Evolutionary conservation across 2,888 invertebrate genomes (phyloP).

Genomic region (Sceliomorpha sp.): DNA sequence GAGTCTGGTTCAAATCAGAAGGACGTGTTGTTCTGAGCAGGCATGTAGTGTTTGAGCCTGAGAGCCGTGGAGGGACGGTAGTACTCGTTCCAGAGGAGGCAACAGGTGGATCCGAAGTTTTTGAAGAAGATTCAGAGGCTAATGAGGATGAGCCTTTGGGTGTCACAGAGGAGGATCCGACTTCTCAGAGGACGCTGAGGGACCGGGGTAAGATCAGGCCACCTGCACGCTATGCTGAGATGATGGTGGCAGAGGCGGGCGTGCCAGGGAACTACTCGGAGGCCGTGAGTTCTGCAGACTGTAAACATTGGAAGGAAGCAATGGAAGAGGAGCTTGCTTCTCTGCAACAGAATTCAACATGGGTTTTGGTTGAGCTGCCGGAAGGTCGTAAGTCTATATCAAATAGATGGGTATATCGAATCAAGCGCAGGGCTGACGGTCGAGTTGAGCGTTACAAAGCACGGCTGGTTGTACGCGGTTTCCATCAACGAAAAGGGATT

Average conservation of each 20-base stretch:
- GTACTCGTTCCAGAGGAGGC: no score
- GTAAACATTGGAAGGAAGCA: conserved; percentile 18
- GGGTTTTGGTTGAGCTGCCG: conserved; percentile 23
- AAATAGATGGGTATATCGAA: conserved; percentile 24
- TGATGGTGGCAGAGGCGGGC: background rate
- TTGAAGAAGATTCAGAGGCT: no score
- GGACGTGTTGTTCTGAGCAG: conserved; percentile 11
- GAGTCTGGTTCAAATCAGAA: conserved; percentile 22
- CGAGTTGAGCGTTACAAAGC: conserved; percentile 23
- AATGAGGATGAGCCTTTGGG: background rate
- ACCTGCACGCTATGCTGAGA: no score
- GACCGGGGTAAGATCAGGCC: conserved; percentile 6
- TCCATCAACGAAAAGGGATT: conserved; percentile 52
- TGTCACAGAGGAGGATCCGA: conserved; percentile 12
- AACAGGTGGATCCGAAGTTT: background rate
- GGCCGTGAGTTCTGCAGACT: conserved; percentile 20
- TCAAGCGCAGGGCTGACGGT: conserved; percentile 19
- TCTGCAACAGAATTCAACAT: conserved; percentile 27
- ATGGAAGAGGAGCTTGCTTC: conserved; percentile 37
- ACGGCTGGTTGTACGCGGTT: conserved; percentile 50
- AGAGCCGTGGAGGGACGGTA: background rate
- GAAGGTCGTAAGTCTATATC: conserved; percentile 19
- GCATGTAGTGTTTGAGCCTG: conserved; percentile 24
- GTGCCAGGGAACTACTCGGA: conserved; percentile 19
- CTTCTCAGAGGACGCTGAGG: conserved; percentile 4